phyloP scores from a whole-genome alignment of 2,797 vertebrate genomes.

The Cyprinodon diabolis region DNA sequence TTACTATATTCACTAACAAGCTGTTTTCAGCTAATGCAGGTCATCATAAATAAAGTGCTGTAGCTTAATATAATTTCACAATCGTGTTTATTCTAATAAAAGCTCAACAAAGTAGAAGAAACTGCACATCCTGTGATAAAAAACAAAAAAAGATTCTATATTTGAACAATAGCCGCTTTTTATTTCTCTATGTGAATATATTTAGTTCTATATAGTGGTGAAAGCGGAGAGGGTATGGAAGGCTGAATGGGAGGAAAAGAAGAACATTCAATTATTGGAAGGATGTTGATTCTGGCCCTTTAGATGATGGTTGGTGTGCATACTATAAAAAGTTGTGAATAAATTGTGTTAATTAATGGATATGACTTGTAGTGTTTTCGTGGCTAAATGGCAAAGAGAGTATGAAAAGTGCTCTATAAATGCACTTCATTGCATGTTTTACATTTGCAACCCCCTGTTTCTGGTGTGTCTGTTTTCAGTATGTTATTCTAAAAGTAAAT shows the following conservation, averaged over 20 bases:
- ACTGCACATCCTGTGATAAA: constrained; percentile 43
- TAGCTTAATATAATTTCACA: constrained; percentile 1
- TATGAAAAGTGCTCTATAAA: neutral
- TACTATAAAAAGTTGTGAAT: neutral
- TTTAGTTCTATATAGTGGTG: constrained; percentile 14
- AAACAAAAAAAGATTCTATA: constrained; percentile 28
- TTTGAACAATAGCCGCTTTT: constrained; percentile 51
- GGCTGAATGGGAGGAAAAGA: neutral
- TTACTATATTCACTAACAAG: neutral
- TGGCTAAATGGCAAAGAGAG: neutral
- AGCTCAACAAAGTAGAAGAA: constrained; percentile 14
- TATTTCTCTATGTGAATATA: constrained; percentile 48
- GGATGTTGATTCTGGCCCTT: neutral
- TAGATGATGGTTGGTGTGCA: constrained; percentile 1
- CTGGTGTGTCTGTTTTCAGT: neutral
- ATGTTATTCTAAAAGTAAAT: neutral
- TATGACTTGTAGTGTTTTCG: neutral
- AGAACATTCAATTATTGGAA: neutral
- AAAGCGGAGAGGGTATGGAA: neutral
- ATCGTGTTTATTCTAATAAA: constrained; percentile 35
- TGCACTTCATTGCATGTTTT: neutral
- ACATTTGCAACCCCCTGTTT: neutral
- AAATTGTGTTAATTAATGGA: neutral
- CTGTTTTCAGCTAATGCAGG: neutral
- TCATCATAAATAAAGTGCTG: too few species aligned